Conservation (phyloP, 2,113 vertebrate species). For the Synchiropus splendidus region DNA sequence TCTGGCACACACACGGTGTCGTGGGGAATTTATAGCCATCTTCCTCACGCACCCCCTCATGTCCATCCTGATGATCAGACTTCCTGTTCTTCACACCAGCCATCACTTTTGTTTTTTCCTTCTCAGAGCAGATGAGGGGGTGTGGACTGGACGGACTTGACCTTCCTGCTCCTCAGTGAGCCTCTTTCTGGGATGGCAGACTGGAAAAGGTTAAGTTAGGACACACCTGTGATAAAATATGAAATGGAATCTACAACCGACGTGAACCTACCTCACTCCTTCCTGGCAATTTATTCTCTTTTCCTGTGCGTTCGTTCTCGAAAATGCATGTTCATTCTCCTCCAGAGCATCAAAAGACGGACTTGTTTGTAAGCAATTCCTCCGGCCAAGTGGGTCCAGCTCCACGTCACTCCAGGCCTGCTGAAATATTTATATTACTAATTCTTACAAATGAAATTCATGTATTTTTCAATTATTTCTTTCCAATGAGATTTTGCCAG, state of each 20-base stretch:
- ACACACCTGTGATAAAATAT: not conserved
- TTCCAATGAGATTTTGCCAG: too few species aligned
- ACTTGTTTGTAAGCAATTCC: constrained; percentile 24
- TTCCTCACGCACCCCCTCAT: too few species aligned
- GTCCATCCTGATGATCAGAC: too few species aligned
- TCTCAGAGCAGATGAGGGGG: constrained; percentile 1
- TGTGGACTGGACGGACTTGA: constrained; percentile 7
- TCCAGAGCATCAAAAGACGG: constrained; percentile 27
- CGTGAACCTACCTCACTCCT: constrained; percentile 37
- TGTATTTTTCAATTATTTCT: too few species aligned
- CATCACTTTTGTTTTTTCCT: not conserved
- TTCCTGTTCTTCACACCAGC: too few species aligned
- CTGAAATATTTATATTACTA: constrained; percentile 3
- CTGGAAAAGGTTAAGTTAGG: constrained; percentile 16
- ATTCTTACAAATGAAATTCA: too few species aligned
- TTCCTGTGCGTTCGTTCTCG: not conserved
- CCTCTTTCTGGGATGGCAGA: constrained; percentile 7
- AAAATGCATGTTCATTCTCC: constrained; percentile 26
- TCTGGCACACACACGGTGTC: too few species aligned
- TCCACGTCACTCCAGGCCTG: constrained; percentile 64
- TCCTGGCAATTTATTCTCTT: constrained; percentile 21
- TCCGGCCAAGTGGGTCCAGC: constrained; percentile 44
- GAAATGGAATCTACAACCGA: too few species aligned
- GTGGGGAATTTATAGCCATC: too few species aligned
- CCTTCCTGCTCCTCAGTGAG: constrained; percentile 12